These are phyloP conservation scores for Trichopria drosophilae DNA, from an alignment of 2,888 invertebrate species.

Conservation along the genomic window DNA sequence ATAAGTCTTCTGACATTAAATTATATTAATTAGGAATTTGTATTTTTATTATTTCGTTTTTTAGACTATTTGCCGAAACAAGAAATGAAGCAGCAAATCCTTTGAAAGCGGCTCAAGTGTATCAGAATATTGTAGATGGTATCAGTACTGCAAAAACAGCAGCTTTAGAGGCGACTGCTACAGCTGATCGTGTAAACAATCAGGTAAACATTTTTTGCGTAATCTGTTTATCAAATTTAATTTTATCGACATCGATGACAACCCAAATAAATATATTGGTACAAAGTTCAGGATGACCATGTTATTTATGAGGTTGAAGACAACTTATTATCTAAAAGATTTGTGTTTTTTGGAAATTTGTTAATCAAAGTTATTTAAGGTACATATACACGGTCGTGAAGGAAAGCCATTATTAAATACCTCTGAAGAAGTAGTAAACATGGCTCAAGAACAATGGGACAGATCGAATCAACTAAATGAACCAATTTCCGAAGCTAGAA, in stretches of 20 bases:
- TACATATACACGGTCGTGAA: conserved; percentile 45
- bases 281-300: too few relatives aligned
- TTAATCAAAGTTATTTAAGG: conserved; percentile 34
- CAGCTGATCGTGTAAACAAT: conserved; percentile 59
- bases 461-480: conserved; percentile 53
- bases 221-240: conserved; percentile 1
- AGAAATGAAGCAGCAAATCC: conserved; percentile 66
- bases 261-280: conserved; percentile 4
- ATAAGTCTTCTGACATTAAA: too few relatives aligned
- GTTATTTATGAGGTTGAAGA: too few relatives aligned
- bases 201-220: conserved; percentile 43
- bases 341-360: too few relatives aligned
- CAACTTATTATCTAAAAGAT: too few relatives aligned
- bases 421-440: conserved; percentile 46
- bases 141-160: conserved; percentile 69
- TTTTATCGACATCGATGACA: neutral
- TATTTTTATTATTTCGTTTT: too few relatives aligned
- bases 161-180: conserved; percentile 64
- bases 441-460: conserved; percentile 48
- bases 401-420: conserved; percentile 51
- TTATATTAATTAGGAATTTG: too few relatives aligned
- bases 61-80: conserved; percentile 67
- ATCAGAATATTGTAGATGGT: conserved; percentile 74
- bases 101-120: conserved; percentile 67
- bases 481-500: conserved; percentile 58